Evolutionary conservation across 23 tunicate genomes (phyloP), one percentile per base, ranked within the genome.

Genomic region (Corella eumyota): DNA sequence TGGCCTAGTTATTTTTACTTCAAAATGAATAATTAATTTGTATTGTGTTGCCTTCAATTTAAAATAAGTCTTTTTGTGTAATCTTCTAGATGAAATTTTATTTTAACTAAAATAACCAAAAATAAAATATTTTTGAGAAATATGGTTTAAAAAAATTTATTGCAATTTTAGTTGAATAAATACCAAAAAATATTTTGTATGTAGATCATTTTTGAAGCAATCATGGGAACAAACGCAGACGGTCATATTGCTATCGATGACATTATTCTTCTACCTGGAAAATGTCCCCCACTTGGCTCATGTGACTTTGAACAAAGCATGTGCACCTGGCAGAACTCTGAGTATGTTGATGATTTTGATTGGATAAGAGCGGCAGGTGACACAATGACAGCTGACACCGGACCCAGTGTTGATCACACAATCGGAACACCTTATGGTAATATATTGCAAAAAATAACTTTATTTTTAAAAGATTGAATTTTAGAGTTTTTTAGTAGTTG

Each of bases 251-350:
- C 85, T 1, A 78, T 88, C 33, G 96, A 88, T 40, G 96, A 88
- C 46, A 57, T 88, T 4, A 25, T 79, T 4, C 29, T 88, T 31
- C 30, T 78, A 2, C 96, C 96, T 2, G 96, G 77, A 1, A 70
- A 55, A 6, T 88, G 96, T 58, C 81, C 86, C 4, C 96, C 96
- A 5, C 68, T 79, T 2, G 96, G 96, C 26, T 78, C 88, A 19
- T 88, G 96, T 36, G 64, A 71, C 20, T 88, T 88, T 58, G 96
- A 88, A 62, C 47, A 73, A 3, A 77, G 88, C 45, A 50, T 73
- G 57, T 88, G 96, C 60, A 88, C 96, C 6, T 88, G 96, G 96
- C 83, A 88, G 45, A 88, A 88, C 61, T 88, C 96, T 20, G 79
- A 78, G 50, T 50, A 77, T 25, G 33, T 59, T 24, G 96, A 88